Evolutionary conservation across 2,113 vertebrate species (phyloP).

Genomic region (Oophaga pumilio): DNA sequence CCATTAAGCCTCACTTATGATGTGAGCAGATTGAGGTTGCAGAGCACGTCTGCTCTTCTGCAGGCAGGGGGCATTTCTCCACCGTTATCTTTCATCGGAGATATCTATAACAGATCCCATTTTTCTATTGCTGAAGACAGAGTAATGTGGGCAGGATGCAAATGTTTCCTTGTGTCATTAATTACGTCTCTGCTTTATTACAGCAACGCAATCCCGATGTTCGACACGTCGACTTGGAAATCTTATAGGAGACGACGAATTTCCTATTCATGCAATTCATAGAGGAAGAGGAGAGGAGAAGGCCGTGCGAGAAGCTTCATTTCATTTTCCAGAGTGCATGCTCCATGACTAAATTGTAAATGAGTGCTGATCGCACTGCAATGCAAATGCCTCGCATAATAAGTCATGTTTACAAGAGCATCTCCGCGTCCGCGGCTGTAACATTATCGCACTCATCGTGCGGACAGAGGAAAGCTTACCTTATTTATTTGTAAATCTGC

Average conservation of each 20-base stretch:
- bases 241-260: slow-evolving; percentile 74
- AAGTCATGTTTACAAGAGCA: slow-evolving; percentile 49
- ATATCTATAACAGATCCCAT: slow-evolving; percentile 11
- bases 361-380: slow-evolving; percentile 32
- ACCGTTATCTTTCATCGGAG: neutral
- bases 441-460: slow-evolving; percentile 6
- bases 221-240: slow-evolving; percentile 97
- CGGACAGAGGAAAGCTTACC: neutral
- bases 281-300: slow-evolving; percentile 35
- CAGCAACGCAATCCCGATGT: slow-evolving; percentile 97
- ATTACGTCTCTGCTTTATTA: slow-evolving; percentile 61
- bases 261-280: slow-evolving; percentile 38
- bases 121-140: neutral
- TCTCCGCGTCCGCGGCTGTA: slow-evolving; percentile 19
- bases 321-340: slow-evolving; percentile 50
- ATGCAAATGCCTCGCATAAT: slow-evolving; percentile 35
- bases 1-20: slow-evolving; percentile 18
- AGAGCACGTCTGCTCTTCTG: neutral
- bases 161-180: slow-evolving; percentile 41
- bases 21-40: slow-evolving; percentile 5
- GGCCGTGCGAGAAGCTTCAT: slow-evolving; percentile 42
- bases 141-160: slow-evolving; percentile 26
- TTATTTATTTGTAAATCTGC: slow-evolving; percentile 46
- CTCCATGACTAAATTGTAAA: slow-evolving; percentile 50
- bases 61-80: slow-evolving; percentile 29